Conservation (phyloP, 2,888 invertebrate species). For the Lutraria lutraria region DNA sequence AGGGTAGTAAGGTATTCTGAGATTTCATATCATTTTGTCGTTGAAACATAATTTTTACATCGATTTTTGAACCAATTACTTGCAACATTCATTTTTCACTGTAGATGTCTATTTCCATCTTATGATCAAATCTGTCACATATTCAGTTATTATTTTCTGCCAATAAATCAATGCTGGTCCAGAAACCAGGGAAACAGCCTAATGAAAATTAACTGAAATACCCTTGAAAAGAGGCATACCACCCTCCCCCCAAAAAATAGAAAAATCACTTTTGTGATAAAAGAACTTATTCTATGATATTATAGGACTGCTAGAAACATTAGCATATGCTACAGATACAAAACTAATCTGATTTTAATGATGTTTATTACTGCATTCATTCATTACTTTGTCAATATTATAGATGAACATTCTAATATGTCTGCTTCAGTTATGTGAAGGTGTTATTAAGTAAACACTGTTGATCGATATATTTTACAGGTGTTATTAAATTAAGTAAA, state of each 20-base stretch:
- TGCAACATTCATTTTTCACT: not conserved
- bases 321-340: too few species aligned
- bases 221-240: too few species aligned
- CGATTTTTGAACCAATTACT: not conserved
- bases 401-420: not conserved
- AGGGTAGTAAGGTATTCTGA: constrained; percentile 88
- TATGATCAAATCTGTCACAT: not conserved
- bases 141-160: too few species aligned
- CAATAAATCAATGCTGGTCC: not conserved
- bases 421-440: not conserved
- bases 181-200: not conserved
- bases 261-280: too few species aligned
- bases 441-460: not conserved
- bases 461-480: too few species aligned
- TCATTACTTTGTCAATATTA: too few species aligned
- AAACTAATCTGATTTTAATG: too few species aligned
- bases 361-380: too few species aligned
- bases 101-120: not conserved
- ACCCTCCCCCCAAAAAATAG: too few species aligned
- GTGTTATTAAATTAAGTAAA: not conserved
- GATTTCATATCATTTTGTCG: not conserved
- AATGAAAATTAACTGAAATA: too few species aligned
- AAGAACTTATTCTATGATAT: too few species aligned
- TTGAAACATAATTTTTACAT: not conserved
- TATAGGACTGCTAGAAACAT: too few species aligned